Evolutionary conservation across 1,140 invertebrate genomes (phyloP), one percentile per base, ranked within the genome.

Genomic region (Kradibia gibbosae): DNA sequence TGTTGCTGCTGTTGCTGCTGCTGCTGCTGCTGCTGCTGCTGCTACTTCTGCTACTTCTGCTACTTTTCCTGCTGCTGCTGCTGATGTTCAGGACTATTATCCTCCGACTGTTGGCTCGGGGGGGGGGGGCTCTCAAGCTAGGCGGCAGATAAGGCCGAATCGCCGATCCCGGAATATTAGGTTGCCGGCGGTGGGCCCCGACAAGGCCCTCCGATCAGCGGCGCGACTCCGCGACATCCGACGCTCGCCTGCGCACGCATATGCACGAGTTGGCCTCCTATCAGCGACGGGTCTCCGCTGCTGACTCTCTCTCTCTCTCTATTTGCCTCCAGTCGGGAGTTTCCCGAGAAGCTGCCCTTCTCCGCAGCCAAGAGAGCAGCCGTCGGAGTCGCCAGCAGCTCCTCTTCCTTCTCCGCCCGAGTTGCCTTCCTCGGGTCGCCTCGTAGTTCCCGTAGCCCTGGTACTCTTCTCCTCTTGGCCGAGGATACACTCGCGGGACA

Each of bases 21-120:
- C 45, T 34, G 79, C 20, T 60, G 70, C 11, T 67, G 78, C 20
- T 25, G 78, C 22, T 34, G 81, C 65, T 67, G 57, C 48, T 65
- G 80, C 25, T 53, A 57, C 42, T 53, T 42, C 55, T 71, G 57
- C 42, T 70, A 15, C 28, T 8, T 10, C 10, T 22, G 28, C 31
- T 36, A 0, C 36, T 39, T 15, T 36, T 4, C 25, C 62, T 39
- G 50, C 36, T 22, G 36, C 62, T 3, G 57, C 57, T 22, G 34
- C 62, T 53, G 72, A 25, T 67, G 57, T 55, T 76, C n/a, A n/a
- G n/a, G n/a, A n/a, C 57, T 76, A 11, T 25, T 31, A 15, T 1
- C n/a, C 8, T 28, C 0, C 20, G 20, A 36, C 62, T 4, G 34
- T 36, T 39, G 50, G 5, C 62, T 17, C 62, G n/a, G n/a, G n/a